phyloP scores from a whole-genome alignment of 2,797 vertebrate species.

The Fringilla coelebs region DNA sequence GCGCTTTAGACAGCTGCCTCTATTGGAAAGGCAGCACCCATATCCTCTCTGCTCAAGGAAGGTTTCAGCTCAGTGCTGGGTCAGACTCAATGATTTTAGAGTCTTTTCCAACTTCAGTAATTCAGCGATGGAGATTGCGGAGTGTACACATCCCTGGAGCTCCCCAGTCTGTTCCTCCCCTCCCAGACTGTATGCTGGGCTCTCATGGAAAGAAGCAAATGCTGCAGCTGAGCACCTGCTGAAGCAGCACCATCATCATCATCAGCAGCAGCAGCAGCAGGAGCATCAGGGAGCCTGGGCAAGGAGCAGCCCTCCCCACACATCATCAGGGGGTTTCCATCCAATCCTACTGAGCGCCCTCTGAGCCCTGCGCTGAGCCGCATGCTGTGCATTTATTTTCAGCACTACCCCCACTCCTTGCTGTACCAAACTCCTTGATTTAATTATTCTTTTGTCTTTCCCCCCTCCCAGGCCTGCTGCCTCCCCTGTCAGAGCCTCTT shows the following conservation, averaged over 20 bases:
- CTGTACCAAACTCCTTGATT: neutral
- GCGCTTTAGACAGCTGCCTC: neutral
- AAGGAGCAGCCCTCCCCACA: neutral
- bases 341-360: neutral
- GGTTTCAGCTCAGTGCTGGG: too few species aligned
- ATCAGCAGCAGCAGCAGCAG: neutral
- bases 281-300: fast-evolving
- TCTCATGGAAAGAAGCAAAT: neutral
- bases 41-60: neutral
- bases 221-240: fast-evolving
- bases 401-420: neutral
- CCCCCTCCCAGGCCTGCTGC: neutral
- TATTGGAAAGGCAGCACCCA: neutral
- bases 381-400: fast-evolving
- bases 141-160: too few species aligned
- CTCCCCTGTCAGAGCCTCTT: neutral
- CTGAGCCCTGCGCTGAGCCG: neutral
- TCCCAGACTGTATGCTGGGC: fast-evolving
- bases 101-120: neutral
- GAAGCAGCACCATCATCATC: neutral
- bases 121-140: too few species aligned
- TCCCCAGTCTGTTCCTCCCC: fast-evolving
- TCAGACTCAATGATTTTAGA: fast-evolving
- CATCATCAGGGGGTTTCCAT: fast-evolving
- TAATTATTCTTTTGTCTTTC: neutral